phyloP scores from a whole-genome alignment of 2,888 invertebrate species.

The Pterostichus madidus region DNA sequence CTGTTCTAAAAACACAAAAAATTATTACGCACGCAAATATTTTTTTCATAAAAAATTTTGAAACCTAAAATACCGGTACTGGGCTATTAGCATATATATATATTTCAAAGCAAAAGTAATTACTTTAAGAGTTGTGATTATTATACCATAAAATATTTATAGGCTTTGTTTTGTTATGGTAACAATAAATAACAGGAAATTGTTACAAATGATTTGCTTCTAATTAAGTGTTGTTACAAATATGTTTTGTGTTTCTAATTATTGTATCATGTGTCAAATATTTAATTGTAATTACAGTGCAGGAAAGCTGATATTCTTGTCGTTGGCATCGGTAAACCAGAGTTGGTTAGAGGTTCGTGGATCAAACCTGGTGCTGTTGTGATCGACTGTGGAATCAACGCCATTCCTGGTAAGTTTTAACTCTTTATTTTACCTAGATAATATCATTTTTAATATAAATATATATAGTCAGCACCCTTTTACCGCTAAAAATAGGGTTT shows the following conservation, averaged over 20 bases:
- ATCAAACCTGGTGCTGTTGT: slow-evolving; percentile 98
- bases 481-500: too few species aligned
- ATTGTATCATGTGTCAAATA: background rate
- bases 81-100: background rate
- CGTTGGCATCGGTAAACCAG: slow-evolving; percentile 95
- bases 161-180: background rate
- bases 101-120: too few species aligned
- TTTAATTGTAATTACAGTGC: slow-evolving; percentile 72
- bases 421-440: background rate
- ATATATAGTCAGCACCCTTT: too few species aligned
- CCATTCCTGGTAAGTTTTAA: slow-evolving; percentile 85
- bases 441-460: too few species aligned
- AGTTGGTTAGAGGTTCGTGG: slow-evolving; percentile 96
- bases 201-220: background rate
- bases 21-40: too few species aligned
- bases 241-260: background rate
- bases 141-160: slow-evolving; percentile 1
- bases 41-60: too few species aligned
- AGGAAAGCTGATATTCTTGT: slow-evolving; percentile 95
- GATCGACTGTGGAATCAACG: slow-evolving; percentile 99
- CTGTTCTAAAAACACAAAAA: too few species aligned
- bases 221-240: too few species aligned
- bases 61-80: background rate
- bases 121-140: background rate
- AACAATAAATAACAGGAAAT: slow-evolving; percentile 67